Evolutionary conservation across 2,888 invertebrate species (phyloP), one percentile per base, ranked within the genome.

Genomic region (Volucella inanis): DNA sequence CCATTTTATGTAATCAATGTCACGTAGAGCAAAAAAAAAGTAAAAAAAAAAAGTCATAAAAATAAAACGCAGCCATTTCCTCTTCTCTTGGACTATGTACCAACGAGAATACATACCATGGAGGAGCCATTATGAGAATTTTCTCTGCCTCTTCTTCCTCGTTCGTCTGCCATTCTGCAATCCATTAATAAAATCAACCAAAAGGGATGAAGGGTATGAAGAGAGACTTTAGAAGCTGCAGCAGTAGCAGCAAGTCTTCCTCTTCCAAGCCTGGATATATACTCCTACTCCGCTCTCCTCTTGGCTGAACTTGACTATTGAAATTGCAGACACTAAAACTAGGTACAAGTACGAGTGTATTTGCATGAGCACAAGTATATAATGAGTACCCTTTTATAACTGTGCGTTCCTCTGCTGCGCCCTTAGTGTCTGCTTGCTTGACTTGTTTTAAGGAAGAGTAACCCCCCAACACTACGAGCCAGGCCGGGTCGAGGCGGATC

Each of bases 231-330:
- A 18, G 57, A 15, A 54, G 54, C 10, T 10, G 50, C 15, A 52
- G 55, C 55, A 8, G n/a, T 3, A 4, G 31, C 54, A 55, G 55
- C 38, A 59, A 59, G 6, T 11, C 14, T n/a, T 8, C 8, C 22
- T 38, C 49, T 12, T 45, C 39, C 49, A 22, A 14, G 31, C 31
- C 54, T 50, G 41, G 14, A 47, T n/a, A 10, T 18, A 22, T 43
- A 38, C 61, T 57, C 39, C 68, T 70, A 50, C 64, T 62, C 50
- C 45, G 15, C 67, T 9, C 8, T 15, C 62, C 55, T 22, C 61
- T 74, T 70, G 65, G 67, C 81, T 85, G 85, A 85, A 85, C 85
- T 85, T 85, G 85, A 85, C 85, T 85, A 85, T 85, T 85, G 85
- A 85, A 85, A 85, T 70, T 64, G 85, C 81, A 85, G 77, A 85